A percentile compares a stretch with the other conserved stretches of the same genome.
These are phyloP conservation scores for Pterobdella sp. DNA, from an alignment of 2,888 invertebrate genomes.

Conservation along the genomic window DNA sequence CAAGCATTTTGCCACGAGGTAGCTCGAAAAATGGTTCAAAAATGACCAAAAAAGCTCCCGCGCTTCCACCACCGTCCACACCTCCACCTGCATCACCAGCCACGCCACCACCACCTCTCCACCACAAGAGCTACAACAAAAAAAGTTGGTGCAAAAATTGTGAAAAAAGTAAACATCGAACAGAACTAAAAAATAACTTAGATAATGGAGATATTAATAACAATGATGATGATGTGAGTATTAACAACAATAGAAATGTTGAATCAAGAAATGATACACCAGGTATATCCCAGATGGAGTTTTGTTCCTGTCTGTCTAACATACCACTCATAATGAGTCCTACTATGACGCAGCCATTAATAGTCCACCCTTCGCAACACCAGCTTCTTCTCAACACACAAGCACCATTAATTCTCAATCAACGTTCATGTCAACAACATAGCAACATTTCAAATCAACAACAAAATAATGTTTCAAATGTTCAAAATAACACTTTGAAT, in stretches of 20 bases:
- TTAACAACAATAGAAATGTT: not conserved
- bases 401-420: not conserved
- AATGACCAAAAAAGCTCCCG: conserved; percentile 2
- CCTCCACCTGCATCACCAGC: too few species aligned
- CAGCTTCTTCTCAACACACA: not conserved
- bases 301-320: too few species aligned
- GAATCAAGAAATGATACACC: not conserved
- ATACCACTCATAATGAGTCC: too few species aligned
- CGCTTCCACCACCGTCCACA: not conserved
- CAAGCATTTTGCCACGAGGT: not conserved
- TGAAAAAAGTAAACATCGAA: not conserved
- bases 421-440: not conserved
- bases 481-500: not conserved
- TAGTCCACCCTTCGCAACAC: not conserved
- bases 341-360: not conserved
- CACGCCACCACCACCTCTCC: conserved; percentile 8
- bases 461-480: not conserved
- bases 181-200: not conserved
- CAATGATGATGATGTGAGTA: not conserved
- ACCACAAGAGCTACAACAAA: conserved; percentile 10
- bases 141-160: conserved; percentile 11
- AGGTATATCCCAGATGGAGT: too few species aligned
- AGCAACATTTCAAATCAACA: too few species aligned
- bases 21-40: not conserved
- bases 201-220: not conserved